A percentile compares a stretch with the other conserved stretches of the same genome.
These are phyloP conservation scores for Parazoanthus atlanticus DNA, from an alignment of 92 coral and sea anemone genomes.

Conservation along the genomic window DNA sequence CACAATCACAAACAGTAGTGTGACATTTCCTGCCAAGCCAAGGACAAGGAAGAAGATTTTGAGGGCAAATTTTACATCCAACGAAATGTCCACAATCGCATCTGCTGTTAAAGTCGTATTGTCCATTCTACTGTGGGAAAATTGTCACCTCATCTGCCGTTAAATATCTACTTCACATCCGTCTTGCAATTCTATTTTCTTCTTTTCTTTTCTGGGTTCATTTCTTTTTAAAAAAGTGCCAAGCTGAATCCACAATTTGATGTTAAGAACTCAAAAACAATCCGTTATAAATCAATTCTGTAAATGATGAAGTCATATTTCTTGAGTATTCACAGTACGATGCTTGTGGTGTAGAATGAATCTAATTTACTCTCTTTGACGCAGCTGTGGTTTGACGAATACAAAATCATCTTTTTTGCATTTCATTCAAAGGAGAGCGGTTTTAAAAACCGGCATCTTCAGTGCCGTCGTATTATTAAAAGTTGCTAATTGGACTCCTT, in stretches of 20 bases:
- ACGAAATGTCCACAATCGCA: neutral
- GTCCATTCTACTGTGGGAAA: constrained; percentile 6
- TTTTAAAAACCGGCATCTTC: too few species aligned
- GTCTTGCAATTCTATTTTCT: neutral
- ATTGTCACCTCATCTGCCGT: neutral
- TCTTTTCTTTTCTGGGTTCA: neutral
- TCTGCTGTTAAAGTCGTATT: neutral
- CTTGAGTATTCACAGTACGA: neutral
- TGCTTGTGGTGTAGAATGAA: neutral
- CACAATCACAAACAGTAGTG: constrained; percentile 4
- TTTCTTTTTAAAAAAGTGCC: neutral
- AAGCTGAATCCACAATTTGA: neutral
- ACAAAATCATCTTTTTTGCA: too few species aligned
- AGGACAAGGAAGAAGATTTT: constrained; percentile 16
- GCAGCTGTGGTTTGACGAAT: neutral
- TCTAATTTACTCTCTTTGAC: too few species aligned
- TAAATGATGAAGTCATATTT: neutral
- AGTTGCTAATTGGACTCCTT: too few species aligned
- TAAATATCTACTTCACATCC: neutral
- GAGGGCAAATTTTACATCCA: constrained; percentile 2
- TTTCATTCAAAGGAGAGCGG: too few species aligned
- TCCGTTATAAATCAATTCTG: neutral
- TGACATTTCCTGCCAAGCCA: constrained; percentile 27
- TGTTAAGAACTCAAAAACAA: neutral
- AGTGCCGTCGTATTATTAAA: too few species aligned